These are phyloP conservation scores for Podiceps cristatus DNA, from an alignment of 2,113 vertebrate species.

Conservation along the genomic window DNA sequence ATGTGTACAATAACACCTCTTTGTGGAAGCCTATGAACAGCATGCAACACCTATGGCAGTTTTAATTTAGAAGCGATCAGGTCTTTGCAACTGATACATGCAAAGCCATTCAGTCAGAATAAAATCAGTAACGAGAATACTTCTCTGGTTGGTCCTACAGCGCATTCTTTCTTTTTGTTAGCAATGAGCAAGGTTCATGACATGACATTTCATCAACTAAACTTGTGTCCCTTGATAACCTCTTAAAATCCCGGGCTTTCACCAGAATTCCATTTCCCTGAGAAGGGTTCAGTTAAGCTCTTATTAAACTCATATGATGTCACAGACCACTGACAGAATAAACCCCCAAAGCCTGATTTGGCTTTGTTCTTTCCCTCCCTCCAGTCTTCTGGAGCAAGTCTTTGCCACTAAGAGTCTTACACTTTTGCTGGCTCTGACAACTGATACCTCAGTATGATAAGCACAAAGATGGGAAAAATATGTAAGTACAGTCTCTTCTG, in stretches of 20 bases:
- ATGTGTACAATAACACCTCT: not conserved
- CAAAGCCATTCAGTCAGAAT: not conserved
- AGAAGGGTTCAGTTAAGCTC: conserved; percentile 6
- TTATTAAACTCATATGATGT: not conserved
- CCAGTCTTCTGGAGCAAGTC: not conserved
- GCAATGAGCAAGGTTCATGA: not conserved
- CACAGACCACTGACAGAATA: conserved; percentile 13
- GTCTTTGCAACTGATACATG: not conserved
- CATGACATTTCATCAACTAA: conserved; percentile 4
- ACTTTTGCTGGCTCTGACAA: not conserved
- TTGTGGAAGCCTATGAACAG: not conserved
- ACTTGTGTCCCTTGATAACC: not conserved
- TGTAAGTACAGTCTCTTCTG: not conserved
- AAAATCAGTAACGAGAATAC: not conserved
- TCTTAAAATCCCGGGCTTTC: conserved; percentile 3
- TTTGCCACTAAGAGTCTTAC: not conserved
- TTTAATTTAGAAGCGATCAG: not conserved
- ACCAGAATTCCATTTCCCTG: not conserved
- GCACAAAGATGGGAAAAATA: not conserved
- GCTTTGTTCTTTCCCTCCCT: not conserved
- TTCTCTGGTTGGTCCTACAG: not conserved
- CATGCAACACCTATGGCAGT: not conserved
- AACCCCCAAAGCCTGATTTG: not conserved
- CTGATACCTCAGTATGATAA: not conserved
- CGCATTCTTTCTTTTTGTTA: not conserved